Percentiles rank a stretch among this genome's conserved stretches.
Conservation (phyloP, 2,797 vertebrate species). For the Graptemys geographica region DNA sequence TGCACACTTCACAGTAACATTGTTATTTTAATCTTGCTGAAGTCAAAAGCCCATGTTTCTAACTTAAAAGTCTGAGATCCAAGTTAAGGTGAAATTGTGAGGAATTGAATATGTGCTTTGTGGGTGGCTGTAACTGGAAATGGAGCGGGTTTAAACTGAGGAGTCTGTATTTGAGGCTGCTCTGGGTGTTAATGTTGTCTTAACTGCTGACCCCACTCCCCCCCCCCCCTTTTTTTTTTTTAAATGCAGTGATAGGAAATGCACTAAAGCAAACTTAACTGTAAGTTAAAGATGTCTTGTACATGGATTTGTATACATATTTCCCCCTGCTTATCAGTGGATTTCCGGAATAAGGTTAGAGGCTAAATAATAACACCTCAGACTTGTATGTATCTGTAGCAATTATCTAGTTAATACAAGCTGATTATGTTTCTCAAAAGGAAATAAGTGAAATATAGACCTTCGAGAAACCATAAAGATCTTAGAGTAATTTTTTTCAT, state of each 20-base stretch:
- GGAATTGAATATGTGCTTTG: not conserved
- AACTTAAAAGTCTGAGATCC: constrained; percentile 44
- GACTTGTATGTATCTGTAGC: not conserved
- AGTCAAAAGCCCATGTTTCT: constrained; percentile 56
- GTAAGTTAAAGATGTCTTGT: not conserved
- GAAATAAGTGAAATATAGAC: not conserved
- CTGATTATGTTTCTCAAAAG: not conserved
- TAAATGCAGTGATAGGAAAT: not conserved
- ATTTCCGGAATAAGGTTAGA: not conserved
- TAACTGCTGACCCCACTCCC: not conserved
- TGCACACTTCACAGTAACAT: constrained; percentile 33
- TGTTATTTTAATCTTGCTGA: constrained; percentile 32
- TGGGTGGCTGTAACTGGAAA: not conserved
- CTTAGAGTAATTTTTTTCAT: not conserved
- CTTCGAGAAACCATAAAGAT: constrained; percentile 6
- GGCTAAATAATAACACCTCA: not conserved
- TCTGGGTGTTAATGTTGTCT: not conserved
- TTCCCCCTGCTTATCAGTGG: not conserved
- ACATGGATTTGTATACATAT: not conserved
- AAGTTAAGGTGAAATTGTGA: constrained; percentile 45
- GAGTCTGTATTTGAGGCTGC: not conserved
- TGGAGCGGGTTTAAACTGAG: not conserved
- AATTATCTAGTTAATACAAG: not conserved
- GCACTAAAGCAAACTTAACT: not conserved
- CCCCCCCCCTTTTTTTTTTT: no score